Conservation (phyloP, 2,113 vertebrate genomes). For the Halichoerus grypus region DNA sequence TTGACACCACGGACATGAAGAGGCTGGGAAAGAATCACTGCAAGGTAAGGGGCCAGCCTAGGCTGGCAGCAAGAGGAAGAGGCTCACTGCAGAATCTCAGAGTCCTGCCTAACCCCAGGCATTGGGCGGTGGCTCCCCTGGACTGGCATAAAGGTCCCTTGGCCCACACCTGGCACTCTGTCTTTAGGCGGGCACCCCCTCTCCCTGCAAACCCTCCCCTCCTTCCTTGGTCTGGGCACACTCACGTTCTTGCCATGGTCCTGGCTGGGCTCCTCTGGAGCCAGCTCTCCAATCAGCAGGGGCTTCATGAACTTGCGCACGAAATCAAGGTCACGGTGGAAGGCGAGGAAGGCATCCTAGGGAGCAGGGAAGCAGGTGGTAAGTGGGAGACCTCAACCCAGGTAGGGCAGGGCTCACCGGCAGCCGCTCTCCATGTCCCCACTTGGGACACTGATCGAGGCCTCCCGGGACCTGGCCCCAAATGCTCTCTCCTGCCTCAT, state of each 20-base stretch:
- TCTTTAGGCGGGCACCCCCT: background rate
- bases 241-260: constrained; percentile 94
- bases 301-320: constrained; percentile 96
- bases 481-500: background rate
- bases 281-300: constrained; percentile 93
- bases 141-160: background rate
- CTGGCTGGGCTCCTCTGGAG: constrained; percentile 92
- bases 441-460: rapidly evolving
- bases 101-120: background rate
- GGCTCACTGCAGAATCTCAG: rapidly evolving
- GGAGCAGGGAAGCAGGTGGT: background rate
- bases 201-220: background rate
- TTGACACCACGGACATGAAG: no score
- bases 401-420: background rate
- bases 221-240: background rate
- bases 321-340: constrained; percentile 93
- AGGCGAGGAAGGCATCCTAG: constrained; percentile 95
- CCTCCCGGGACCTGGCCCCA: rapidly evolving
- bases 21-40: background rate
- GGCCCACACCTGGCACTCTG: no score
- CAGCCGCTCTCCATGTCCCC: background rate
- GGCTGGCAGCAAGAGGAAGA: background rate
- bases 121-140: background rate
- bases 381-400: rapidly evolving
- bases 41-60: background rate